These are phyloP conservation scores for Leptonema lineaticorne DNA, from an alignment of 1,140 invertebrate species.

Conservation along the genomic window DNA sequence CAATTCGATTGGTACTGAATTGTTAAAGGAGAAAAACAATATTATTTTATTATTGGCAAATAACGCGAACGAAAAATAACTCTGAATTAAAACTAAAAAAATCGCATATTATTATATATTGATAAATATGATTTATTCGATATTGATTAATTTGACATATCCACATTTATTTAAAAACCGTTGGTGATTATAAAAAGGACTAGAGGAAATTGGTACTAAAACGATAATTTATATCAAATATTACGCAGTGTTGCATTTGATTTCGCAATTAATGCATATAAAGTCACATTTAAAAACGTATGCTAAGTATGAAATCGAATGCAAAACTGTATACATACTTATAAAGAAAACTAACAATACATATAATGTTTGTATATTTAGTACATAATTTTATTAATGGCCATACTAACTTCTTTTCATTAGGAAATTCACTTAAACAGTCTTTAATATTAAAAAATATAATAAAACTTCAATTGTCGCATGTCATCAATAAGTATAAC, in stretches of 20 bases:
- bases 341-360: conserved; percentile 8
- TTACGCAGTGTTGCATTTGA: too few species aligned
- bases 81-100: too few species aligned
- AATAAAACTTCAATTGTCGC: conserved; percentile 22
- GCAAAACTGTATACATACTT: not conserved
- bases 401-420: conserved; percentile 11
- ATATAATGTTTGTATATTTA: not conserved
- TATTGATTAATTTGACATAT: too few species aligned
- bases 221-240: conserved; percentile 7
- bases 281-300: not conserved
- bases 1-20: too few species aligned
- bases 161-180: conserved; percentile 2
- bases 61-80: too few species aligned
- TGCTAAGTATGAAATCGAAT: not conserved
- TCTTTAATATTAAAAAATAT: conserved; percentile 27
- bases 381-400: conserved; percentile 21
- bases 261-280: not conserved
- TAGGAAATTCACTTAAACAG: conserved; percentile 2
- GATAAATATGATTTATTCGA: too few species aligned
- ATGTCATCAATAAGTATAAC: conserved; percentile 16
- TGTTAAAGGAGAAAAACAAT: too few species aligned
- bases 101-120: too few species aligned
- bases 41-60: too few species aligned
- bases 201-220: conserved; percentile 40
- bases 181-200: conserved; percentile 33